Percentiles rank a stretch among this genome's conserved stretches.
These are phyloP conservation scores for Rhinolophus sinicus DNA, from an alignment of 2,113 vertebrate genomes.

Conservation along the genomic window DNA sequence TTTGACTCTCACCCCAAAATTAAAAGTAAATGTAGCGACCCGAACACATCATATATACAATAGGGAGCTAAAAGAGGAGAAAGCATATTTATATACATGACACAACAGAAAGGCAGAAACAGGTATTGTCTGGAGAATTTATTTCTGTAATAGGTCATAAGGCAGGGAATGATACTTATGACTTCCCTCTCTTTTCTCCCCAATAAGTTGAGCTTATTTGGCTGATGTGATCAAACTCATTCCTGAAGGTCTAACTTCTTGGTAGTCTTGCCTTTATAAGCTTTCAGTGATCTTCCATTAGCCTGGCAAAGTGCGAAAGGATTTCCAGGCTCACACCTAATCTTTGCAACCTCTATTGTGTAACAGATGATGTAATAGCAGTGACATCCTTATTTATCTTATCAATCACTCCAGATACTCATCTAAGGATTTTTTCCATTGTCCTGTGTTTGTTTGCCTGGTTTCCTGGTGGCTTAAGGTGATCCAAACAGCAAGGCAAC, in stretches of 20 bases:
- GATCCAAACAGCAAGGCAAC: background rate
- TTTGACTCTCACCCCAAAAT: background rate
- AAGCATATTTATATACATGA: background rate
- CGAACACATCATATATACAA: background rate
- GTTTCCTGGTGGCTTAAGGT: background rate
- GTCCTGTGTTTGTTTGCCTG: background rate
- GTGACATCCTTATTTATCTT: background rate
- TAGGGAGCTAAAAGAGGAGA: background rate
- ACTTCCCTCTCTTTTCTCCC: background rate
- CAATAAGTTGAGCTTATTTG: background rate
- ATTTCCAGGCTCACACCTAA: background rate
- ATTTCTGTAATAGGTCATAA: background rate
- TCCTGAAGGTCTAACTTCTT: background rate
- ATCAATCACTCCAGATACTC: background rate
- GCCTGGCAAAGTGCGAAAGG: background rate
- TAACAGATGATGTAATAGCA: background rate
- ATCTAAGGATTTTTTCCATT: no score
- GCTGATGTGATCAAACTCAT: background rate
- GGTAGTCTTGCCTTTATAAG: background rate
- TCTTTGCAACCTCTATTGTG: background rate
- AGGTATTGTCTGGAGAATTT: background rate
- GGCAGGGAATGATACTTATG: background rate
- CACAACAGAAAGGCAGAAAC: background rate
- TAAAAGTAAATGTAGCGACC: background rate
- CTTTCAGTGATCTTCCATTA: background rate